Evolutionary conservation across 2,113 vertebrate species (phyloP).

Genomic region (Dipodomys ordii): DNA sequence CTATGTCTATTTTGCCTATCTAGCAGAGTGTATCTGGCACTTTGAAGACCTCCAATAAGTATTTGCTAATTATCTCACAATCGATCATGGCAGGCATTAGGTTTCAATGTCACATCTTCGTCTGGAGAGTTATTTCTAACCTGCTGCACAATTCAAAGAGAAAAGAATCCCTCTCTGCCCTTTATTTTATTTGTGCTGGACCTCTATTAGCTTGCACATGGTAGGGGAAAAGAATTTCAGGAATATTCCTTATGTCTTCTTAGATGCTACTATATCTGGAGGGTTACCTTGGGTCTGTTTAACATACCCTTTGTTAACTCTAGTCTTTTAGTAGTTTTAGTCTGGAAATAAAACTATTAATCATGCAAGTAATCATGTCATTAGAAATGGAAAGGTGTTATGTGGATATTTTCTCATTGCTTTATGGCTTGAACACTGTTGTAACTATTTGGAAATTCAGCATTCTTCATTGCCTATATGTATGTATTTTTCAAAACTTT

Average conservation of each 20-base stretch:
- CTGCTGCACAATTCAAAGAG: not conserved
- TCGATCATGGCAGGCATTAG: not conserved
- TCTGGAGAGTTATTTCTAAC: not conserved
- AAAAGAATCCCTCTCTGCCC: not conserved
- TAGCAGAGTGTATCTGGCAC: not conserved
- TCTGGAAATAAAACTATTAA: not conserved
- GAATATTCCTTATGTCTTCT: not conserved
- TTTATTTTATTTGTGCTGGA: not conserved
- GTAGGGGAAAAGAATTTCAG: not conserved
- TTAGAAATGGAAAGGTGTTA: not conserved
- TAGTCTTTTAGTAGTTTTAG: not conserved
- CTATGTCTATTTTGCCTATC: not conserved
- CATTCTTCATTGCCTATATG: not conserved
- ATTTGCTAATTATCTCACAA: not conserved
- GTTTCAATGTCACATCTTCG: slow-evolving; percentile 20
- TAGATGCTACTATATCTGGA: not conserved
- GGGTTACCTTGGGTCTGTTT: not conserved
- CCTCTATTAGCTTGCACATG: not conserved
- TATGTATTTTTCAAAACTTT: not conserved
- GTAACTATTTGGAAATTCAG: not conserved
- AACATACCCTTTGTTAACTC: not conserved
- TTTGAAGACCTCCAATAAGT: not conserved
- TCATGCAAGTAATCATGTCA: not conserved
- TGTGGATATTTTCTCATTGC: not conserved
- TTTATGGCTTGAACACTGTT: not conserved